Percentiles rank a stretch among this genome's conserved stretches.
Evolutionary conservation across 2,113 vertebrate genomes (phyloP).

Genomic region (Saccopteryx bilineata): DNA sequence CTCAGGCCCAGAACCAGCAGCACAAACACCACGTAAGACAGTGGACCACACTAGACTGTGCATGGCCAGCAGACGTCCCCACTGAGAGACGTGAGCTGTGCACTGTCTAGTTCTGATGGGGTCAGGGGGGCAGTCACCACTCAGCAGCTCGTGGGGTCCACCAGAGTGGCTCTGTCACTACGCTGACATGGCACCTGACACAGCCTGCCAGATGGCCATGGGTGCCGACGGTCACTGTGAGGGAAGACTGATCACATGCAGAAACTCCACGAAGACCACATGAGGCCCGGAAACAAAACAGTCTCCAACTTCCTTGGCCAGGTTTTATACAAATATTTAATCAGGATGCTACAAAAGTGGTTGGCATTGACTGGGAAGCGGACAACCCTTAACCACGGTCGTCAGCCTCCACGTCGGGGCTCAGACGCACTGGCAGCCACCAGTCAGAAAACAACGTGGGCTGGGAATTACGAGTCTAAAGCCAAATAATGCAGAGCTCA

Average conservation of each 20-base stretch:
- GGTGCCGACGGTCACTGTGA: constrained; percentile 52
- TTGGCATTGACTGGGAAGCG: constrained; percentile 46
- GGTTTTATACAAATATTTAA: constrained; percentile 68
- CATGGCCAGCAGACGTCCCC: too few relatives aligned
- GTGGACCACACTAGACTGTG: too few relatives aligned
- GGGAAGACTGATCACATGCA: constrained; percentile 69
- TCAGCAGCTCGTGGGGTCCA: not conserved
- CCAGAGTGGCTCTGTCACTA: too few relatives aligned
- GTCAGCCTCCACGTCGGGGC: constrained; percentile 59
- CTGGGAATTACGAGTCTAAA: not conserved
- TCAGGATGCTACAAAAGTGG: constrained; percentile 69
- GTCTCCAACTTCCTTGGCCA: not conserved
- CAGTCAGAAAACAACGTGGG: constrained; percentile 15
- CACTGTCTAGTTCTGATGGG: too few relatives aligned
- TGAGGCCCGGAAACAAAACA: constrained; percentile 58
- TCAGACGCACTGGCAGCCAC: not conserved
- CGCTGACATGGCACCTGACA: not conserved
- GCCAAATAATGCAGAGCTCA: constrained; percentile 33
- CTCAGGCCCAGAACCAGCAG: too few relatives aligned
- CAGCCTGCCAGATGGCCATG: not conserved
- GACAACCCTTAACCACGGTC: constrained; percentile 74
- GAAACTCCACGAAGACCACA: constrained; percentile 68
- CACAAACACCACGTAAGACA: not conserved
- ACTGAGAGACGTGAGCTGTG: too few relatives aligned
- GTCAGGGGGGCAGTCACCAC: not conserved